A percentile compares a stretch with the other conserved stretches of the same genome.
phyloP scores from a whole-genome alignment of 1,140 invertebrate species.

The Trinorchestia longiramus region DNA sequence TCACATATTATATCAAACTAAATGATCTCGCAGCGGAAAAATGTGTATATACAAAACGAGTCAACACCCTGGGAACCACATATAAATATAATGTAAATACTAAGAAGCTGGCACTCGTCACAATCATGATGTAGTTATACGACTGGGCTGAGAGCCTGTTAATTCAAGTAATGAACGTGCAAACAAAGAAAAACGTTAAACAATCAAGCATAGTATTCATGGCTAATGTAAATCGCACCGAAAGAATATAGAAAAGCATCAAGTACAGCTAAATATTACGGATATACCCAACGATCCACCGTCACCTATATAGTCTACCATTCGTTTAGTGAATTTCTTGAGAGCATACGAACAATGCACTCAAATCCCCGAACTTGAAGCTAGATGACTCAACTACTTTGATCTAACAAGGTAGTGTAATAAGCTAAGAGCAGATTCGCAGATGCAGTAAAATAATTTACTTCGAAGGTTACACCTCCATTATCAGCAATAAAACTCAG shows the following conservation, averaged over 20 bases:
- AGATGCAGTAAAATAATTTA: no score
- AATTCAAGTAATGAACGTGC: background rate
- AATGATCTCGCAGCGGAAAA: background rate
- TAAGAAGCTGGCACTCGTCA: background rate
- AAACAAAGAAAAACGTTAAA: background rate
- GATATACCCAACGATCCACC: background rate
- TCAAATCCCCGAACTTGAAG: background rate
- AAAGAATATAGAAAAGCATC: background rate
- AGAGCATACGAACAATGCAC: background rate
- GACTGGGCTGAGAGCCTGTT: background rate
- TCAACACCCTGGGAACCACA: background rate
- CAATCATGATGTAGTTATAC: background rate
- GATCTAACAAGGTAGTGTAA: no score
- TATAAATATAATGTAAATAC: background rate
- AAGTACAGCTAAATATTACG: background rate
- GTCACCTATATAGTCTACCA: background rate
- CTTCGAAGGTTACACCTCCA: no score
- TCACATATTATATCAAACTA: slow-evolving; percentile 2
- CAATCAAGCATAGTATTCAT: background rate
- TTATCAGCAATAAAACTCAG: no score
- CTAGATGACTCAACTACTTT: no score
- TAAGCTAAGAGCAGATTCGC: no score
- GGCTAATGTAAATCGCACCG: background rate
- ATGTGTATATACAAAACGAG: background rate
- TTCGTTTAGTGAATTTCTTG: background rate